Evolutionary conservation across 2,888 invertebrate genomes (phyloP).

Genomic region (Eustalomyia histrio): DNA sequence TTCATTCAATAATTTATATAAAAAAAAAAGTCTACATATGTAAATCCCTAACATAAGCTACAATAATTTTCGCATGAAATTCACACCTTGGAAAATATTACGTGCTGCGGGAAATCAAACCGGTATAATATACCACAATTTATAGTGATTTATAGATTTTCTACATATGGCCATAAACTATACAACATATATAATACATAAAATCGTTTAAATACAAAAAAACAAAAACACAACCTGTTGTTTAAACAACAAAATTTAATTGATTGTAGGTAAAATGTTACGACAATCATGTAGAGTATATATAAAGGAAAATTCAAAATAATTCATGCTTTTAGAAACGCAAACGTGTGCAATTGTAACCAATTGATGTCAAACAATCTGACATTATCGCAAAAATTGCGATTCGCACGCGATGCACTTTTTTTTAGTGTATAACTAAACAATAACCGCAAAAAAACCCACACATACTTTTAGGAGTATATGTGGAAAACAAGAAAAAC

Average conservation of each 20-base stretch:
- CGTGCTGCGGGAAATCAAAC: background rate
- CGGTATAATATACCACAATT: background rate
- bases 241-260: constrained; percentile 39
- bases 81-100: background rate
- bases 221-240: constrained; percentile 46
- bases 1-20: too few relatives aligned
- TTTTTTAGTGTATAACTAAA: constrained; percentile 26
- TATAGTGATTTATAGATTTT: constrained; percentile 32
- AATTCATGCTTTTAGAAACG: constrained; percentile 49
- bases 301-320: constrained; percentile 12
- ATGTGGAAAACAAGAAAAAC: background rate
- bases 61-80: constrained; percentile 3
- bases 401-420: constrained; percentile 72
- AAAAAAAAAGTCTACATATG: background rate
- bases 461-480: constrained; percentile 55
- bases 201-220: background rate
- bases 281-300: constrained; percentile 4
- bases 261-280: constrained; percentile 41
- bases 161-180: constrained; percentile 32
- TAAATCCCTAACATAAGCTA: constrained; percentile 24
- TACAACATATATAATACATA: background rate
- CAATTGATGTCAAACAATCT: constrained; percentile 65
- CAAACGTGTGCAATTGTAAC: constrained; percentile 64
- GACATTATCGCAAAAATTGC: constrained; percentile 75
- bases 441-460: constrained; percentile 48